Base-by-base conservation (phyloP, 2,113 vertebrate genomes). In the Oryzias woworae region DNA sequence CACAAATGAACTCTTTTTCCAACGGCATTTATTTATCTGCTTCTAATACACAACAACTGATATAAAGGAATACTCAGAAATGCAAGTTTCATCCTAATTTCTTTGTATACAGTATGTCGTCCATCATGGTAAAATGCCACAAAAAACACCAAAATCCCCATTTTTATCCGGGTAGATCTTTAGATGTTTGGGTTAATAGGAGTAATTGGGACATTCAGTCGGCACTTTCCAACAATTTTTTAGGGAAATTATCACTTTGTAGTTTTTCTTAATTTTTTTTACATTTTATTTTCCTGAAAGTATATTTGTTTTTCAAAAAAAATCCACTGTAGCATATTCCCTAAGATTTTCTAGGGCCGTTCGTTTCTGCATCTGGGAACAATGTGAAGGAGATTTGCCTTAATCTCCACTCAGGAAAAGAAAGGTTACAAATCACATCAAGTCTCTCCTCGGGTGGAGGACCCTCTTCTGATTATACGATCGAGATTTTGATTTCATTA, bases 401-500 rank as follows among this genome's bases (percentile, higher is more conserved):
- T 91, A 85, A 91, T 92, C 90, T 90, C 85, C 84, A 89, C 62
- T 89, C 87, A 83, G 82, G 82, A 83, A 85, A 83, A 90, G 83
- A 89, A 91, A 91, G 89, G 91, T 90, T 91, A 91, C 87, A 86
- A 90, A 89, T 91, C 88, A 83, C 90, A 81, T 85, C 82, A 81
- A 87, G 90, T 89, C 88, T 85, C 81, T 89, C 73, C 88, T 77
- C 48, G 73, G 81, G 85, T 90, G 82, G 86, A 92, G 88, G 87
- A 85, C 89, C 86, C 78, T 82, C 89, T 87, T 89, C 88, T 91
- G 91, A 92, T 92, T 92, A 92, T 90, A 81, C 87, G 86, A 92
- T 92, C 81, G 82, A 77, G 90, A 91, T 89, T 93, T 93, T 92
- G 92, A 92, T 93, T 93, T 93, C 91, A 93, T 93, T 93, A 93